phyloP scores from a whole-genome alignment of 2,113 vertebrate species.

The Ophiodon elongatus region DNA sequence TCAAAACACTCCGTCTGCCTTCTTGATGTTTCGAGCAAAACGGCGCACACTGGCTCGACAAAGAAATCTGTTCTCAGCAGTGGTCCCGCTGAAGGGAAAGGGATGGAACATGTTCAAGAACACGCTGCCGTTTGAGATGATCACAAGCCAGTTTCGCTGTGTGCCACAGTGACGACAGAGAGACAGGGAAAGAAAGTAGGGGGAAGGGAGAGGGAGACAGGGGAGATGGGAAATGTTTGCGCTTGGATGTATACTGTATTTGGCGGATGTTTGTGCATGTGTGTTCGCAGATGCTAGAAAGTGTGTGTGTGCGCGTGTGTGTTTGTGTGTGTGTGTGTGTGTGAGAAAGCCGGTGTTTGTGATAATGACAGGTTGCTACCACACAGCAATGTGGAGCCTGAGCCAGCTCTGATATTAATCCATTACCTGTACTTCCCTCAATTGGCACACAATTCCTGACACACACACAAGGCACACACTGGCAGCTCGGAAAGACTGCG shows the following conservation, averaged over 20 bases:
- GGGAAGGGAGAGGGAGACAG: background rate
- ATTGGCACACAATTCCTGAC: conserved; percentile 63
- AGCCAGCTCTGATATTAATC: conserved; percentile 84
- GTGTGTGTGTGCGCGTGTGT: conserved; percentile 24
- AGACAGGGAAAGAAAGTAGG: background rate
- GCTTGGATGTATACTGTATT: conserved; percentile 12
- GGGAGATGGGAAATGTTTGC: conserved; percentile 9
- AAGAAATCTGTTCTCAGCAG: conserved; percentile 26
- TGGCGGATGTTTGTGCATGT: background rate
- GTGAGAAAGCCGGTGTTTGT: conserved; percentile 65
- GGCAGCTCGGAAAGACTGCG: conserved; percentile 26
- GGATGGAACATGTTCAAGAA: conserved; percentile 50
- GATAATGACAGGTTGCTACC: conserved; percentile 85
- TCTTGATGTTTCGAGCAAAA: conserved; percentile 43
- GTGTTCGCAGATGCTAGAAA: conserved; percentile 7
- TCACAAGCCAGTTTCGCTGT: conserved; percentile 22
- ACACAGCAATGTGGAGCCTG: conserved; percentile 62
- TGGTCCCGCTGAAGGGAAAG: conserved; percentile 17
- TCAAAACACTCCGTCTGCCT: conserved; percentile 43
- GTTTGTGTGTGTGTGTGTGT: background rate
- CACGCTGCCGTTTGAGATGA: conserved; percentile 40
- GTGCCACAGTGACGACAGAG: conserved; percentile 7
- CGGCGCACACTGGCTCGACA: conserved; percentile 8
- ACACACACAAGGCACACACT: conserved; percentile 11
- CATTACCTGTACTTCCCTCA: conserved; percentile 83